A percentile compares a stretch with the other conserved stretches of the same genome.
phyloP scores from a whole-genome alignment of 2,888 invertebrate species.

The Nephrocerus scutellatus region DNA sequence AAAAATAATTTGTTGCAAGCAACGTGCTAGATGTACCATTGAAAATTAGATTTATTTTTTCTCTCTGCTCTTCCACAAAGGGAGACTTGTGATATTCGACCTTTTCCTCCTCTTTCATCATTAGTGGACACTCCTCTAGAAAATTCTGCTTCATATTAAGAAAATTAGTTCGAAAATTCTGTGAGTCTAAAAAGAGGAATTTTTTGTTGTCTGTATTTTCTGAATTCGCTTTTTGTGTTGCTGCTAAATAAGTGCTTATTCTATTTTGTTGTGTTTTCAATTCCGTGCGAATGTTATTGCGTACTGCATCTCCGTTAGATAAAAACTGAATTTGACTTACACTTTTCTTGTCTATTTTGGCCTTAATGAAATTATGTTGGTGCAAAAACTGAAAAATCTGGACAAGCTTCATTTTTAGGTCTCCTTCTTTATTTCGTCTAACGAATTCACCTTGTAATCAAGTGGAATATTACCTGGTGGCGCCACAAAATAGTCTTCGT shows the following conservation, averaged over 20 bases:
- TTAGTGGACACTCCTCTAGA: constrained; percentile 31
- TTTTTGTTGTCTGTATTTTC: constrained; percentile 49
- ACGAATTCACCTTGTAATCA: constrained; percentile 42
- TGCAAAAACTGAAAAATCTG: too few species aligned
- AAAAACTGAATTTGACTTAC: too few species aligned
- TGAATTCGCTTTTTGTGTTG: too few species aligned
- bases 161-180: constrained; percentile 27
- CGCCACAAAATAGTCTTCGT: constrained; percentile 88
- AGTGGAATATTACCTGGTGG: constrained; percentile 81
- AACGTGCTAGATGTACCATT: constrained; percentile 15
- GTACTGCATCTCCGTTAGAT: too few species aligned
- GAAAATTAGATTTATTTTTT: constrained; percentile 3
- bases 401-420: constrained; percentile 22
- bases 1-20: constrained; percentile 35
- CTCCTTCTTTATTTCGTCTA: constrained; percentile 20
- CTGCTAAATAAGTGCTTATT: too few species aligned
- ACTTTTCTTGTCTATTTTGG: too few species aligned
- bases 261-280: too few species aligned
- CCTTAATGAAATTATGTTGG: too few species aligned
- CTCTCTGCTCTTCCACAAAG: not conserved
- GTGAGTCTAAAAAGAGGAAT: constrained; percentile 43
- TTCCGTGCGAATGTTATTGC: constrained; percentile 50
- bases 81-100: constrained; percentile 7
- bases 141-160: constrained; percentile 26
- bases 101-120: constrained; percentile 30